Percentiles rank a stretch among this genome's conserved stretches.
These are phyloP conservation scores for Nylanderia fulva DNA, from an alignment of 1,140 invertebrate genomes.

Conservation along the genomic window DNA sequence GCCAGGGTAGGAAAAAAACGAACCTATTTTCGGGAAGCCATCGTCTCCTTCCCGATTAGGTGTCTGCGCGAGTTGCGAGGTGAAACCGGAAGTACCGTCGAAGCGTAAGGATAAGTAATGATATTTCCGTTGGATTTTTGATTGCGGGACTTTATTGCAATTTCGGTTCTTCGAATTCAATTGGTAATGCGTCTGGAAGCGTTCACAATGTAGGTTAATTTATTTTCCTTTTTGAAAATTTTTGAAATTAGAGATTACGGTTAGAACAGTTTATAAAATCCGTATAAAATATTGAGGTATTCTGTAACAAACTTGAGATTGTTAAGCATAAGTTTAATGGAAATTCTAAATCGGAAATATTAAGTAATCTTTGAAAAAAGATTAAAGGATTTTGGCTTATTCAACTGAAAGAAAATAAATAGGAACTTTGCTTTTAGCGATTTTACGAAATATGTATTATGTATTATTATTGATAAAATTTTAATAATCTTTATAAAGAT, in stretches of 20 bases:
- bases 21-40: conserved; percentile 61
- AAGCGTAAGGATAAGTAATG: not conserved
- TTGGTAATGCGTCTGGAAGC: not conserved
- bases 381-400: too few relatives aligned
- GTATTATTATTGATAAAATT: not conserved
- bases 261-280: not conserved
- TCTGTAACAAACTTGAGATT: not conserved
- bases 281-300: not conserved
- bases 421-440: too few relatives aligned
- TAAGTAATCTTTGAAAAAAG: too few relatives aligned
- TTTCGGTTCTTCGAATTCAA: conserved; percentile 9
- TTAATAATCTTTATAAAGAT: too few relatives aligned
- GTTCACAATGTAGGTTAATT: not conserved
- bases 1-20: conserved; percentile 20
- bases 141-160: conserved; percentile 29
- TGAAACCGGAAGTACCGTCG: conserved; percentile 37
- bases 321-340: too few relatives aligned
- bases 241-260: not conserved
- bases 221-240: not conserved
- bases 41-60: conserved; percentile 68
- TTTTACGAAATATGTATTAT: not conserved
- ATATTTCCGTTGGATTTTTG: conserved; percentile 49
- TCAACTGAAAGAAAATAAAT: too few relatives aligned
- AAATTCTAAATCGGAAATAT: too few relatives aligned
- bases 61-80: conserved; percentile 42